Base-by-base conservation (phyloP, 2,888 invertebrate genomes). In the Erannis defoliaria region DNA sequence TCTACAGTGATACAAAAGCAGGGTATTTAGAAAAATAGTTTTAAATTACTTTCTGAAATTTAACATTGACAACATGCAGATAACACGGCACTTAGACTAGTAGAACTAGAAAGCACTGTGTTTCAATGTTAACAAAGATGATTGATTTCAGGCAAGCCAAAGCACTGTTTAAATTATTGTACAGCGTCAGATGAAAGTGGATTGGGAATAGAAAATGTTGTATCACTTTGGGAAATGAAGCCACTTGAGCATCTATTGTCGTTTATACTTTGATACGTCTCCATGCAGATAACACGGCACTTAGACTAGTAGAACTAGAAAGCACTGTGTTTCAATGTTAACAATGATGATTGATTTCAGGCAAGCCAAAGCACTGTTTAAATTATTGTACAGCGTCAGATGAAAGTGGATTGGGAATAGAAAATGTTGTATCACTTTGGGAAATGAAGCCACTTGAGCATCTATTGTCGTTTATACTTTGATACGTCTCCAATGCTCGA, bases 171-270 rank as follows among this genome's bases (percentile, higher is more conserved):
- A 16, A 46, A 74, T 70, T 66, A 73, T 70, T 72, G 68, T 21
- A 62, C 35, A 5, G 55, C 8, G 48, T 73, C 66, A 72, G 77
- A 78, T 74, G 76, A 82, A 78, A 84, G 80, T 78, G 76, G 74
- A 80, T 83, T 78, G 76, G 73, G 73, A 77, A 73, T 72, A 79
- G 72, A 73, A 76, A 77, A 82, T 80, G 80, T 84, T 82, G 77
- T 81, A 80, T 81, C 81, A 78, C 81, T 85, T 84, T 81, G 75
- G 80, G 75, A 80, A 86, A 84, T 80, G 77, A 83, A 80, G 75
- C 73, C 75, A 78, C 75, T 83, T 80, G 74, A 75, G 71, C 74
- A 64, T 81, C 77, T 76, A 80, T 78, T 74, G 74, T 74, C 74
- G 71, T 81, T 74, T 72, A 77, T 77, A 74, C 75, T 75, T 73